Conservation (phyloP, 2,797 vertebrate species). For the Danio kyathit region DNA sequence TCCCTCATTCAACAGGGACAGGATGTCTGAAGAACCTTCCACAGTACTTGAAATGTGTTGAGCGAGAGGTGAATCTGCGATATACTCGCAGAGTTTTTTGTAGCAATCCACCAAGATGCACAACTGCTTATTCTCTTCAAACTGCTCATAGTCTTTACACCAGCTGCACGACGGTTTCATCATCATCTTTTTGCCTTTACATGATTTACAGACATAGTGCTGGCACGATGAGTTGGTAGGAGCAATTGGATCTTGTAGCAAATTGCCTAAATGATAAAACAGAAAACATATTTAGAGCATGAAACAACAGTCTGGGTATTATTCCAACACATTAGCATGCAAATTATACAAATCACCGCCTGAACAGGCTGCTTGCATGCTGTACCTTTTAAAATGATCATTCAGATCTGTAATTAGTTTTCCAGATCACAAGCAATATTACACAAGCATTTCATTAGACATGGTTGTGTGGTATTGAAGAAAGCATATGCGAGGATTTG, state of each 20-base stretch:
- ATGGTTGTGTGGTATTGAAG: neutral
- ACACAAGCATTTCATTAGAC: neutral
- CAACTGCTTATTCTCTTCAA: slow-evolving; percentile 95
- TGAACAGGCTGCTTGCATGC: neutral
- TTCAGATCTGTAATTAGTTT: neutral
- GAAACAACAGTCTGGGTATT: slow-evolving; percentile 10
- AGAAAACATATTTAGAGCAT: neutral
- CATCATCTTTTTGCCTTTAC: slow-evolving; percentile 99
- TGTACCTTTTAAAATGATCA: neutral
- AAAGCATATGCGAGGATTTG: neutral
- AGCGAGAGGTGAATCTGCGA: slow-evolving; percentile 91
- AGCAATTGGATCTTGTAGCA: slow-evolving; percentile 96
- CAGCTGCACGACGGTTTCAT: slow-evolving; percentile 99
- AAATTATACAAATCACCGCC: neutral
- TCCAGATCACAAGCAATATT: neutral
- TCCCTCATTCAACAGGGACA: slow-evolving; percentile 93
- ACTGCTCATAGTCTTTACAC: slow-evolving; percentile 99
- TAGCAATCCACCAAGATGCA: slow-evolving; percentile 96
- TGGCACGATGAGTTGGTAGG: slow-evolving; percentile 97
- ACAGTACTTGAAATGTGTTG: slow-evolving; percentile 91
- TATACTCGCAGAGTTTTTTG: slow-evolving; percentile 96
- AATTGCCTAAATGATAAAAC: slow-evolving; percentile 82
- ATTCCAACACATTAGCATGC: slow-evolving; percentile 5
- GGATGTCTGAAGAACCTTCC: slow-evolving; percentile 90
- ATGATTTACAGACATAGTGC: slow-evolving; percentile 97